phyloP scores from a whole-genome alignment of 2,888 invertebrate genomes.

The Allygus modestus region DNA sequence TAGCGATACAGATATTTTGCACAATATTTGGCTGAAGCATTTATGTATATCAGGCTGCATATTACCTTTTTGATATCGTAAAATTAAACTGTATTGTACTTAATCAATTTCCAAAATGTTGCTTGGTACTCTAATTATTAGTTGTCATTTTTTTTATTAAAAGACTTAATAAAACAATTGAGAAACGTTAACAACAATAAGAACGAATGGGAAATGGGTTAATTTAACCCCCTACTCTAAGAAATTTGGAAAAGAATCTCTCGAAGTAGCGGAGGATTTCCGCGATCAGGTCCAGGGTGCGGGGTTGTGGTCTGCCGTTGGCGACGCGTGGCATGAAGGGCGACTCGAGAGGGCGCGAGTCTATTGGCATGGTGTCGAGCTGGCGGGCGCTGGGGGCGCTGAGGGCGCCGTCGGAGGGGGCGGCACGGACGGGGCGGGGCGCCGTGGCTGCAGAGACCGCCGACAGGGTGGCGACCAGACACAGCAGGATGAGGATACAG shows the following conservation, averaged over 20 bases:
- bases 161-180: no score
- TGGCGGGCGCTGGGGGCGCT: not conserved
- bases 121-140: no score
- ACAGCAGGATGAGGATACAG: not conserved
- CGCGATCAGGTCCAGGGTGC: slow-evolving; percentile 13
- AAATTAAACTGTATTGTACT: no score
- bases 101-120: no score
- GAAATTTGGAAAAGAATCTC: not conserved
- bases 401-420: not conserved
- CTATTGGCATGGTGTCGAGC: not conserved
- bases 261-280: slow-evolving; percentile 4
- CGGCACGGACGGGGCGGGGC: not conserved
- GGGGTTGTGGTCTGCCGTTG: not conserved
- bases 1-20: no score
- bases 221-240: not conserved
- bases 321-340: not conserved
- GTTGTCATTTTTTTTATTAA: no score
- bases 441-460: not conserved
- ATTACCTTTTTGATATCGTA: no score
- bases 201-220: no score
- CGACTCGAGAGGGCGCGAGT: not conserved
- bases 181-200: no score
- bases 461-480: not conserved
- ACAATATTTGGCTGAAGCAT: no score
- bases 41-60: no score